Evolutionary conservation across 2,888 invertebrate genomes (phyloP), one percentile per base, ranked within the genome.

Genomic region (Meiosimyza platycephala): DNA sequence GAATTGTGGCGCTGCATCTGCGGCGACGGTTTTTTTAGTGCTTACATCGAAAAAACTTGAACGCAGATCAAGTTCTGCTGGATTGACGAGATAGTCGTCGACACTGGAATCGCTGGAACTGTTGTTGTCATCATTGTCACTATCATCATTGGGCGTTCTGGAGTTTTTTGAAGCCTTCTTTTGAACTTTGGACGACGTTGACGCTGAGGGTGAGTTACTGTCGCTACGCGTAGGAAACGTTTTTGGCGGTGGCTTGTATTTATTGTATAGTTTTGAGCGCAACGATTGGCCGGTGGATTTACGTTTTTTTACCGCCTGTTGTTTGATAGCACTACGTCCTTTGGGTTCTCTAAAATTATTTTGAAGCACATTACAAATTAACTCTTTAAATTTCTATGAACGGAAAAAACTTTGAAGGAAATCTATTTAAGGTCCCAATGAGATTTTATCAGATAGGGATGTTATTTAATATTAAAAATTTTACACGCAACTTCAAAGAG

Each of bases 11-110:
- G 77, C 78, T 18, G 76, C 67, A 63, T 74, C 77, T n/a, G 40
- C 60, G 11, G 22, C 62, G 15, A 7, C 16, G 55, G n/a, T 15
- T n/a, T 66, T 18, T 11, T 63, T 74, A 9, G 18, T 33, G 78
- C 72, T 54, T 40, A 82, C 76, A 78, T 82, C 84, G 75, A 91
- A 91, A 80, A 90, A 90, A 70, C 87, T 87, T 1, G 90, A 90
- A 73, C 88, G 87, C 6, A 91, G 82, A 83, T 91, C 88, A 13
- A 91, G 83, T 79, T 91, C 88, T 72, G 88, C 86, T 0, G 89
- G 88, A 71, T 89, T 86, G 7, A 90, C 88, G 51, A 91, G 81
- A 80, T 90, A 90, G 75, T 90, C 89, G 59, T 88, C 88, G 74
- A 89, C 90, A 74, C 91, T 90, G 68, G 80, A 82, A 65, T 79